Conservation (phyloP, 2,113 vertebrate species). For the Eulacestoma nigropectus region DNA sequence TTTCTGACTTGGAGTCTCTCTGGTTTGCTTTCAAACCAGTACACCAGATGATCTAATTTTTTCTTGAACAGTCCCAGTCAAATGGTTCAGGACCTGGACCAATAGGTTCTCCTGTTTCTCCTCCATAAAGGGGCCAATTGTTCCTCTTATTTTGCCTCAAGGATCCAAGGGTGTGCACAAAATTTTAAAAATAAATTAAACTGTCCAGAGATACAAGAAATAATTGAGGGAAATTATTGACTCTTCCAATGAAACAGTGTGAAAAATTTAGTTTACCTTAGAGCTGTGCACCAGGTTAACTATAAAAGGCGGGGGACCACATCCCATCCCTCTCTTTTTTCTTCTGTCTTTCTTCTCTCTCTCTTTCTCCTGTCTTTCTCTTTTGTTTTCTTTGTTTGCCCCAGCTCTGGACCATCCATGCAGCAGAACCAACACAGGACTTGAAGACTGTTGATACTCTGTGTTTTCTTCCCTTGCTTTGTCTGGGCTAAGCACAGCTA, state of each 20-base stretch:
- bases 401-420: background rate
- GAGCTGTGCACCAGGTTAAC: background rate
- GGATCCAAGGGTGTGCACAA: background rate
- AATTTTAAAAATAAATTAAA: background rate
- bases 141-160: background rate
- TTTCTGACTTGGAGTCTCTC: no score
- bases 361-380: background rate
- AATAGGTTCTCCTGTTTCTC: background rate
- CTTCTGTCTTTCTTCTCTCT: background rate
- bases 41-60: background rate
- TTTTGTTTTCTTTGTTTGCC: background rate
- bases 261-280: background rate
- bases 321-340: background rate
- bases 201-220: background rate
- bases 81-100: background rate
- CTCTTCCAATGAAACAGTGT: background rate
- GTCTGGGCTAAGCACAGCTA: background rate
- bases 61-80: background rate
- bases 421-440: fast-evolving
- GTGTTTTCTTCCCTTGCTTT: background rate
- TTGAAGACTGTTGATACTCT: background rate
- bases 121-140: background rate
- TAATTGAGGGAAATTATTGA: background rate
- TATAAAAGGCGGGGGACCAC: background rate
- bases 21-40: no score